Evolutionary conservation across 2,888 invertebrate genomes (phyloP), one percentile per base, ranked within the genome.

Genomic region (Tetragonula carbonaria): DNA sequence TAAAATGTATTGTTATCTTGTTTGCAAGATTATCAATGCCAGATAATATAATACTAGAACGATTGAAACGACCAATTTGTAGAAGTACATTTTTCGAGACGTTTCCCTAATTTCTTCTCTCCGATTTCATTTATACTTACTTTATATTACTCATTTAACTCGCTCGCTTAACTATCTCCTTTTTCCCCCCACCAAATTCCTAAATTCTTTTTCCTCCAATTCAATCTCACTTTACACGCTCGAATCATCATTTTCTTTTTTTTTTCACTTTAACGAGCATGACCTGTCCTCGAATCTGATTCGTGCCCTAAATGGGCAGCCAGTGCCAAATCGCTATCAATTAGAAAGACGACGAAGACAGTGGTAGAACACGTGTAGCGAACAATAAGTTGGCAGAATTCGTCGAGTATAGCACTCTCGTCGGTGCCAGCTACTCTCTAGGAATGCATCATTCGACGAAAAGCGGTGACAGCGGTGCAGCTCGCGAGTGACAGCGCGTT

Each of bases 341-440:
- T 11, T 13, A 55, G 63, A 18, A 6, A 38, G 53, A 5, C 21
- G 59, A 45, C 59, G 62, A 13, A 50, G 2, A 38, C 65, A 51
- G 28, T 18, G n/a, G 23, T 4, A 14, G 63, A 65, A 74, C 53
- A 65, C 74, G 65, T 21, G 51, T 18, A 23, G 21, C 18, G 50
- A 55, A 53, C 53, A 53, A 55, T 53, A 74, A 66, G 53, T 53
- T 63, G 65, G 65, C 74, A 74, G 74, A 55, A 74, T 55, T 66
- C 38, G 23, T 33, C 74, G 63, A 63, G 18, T 4, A 38, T 38
- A 11, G 4, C 33, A 18, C 16, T 38, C 6, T 28, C 45, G 18
- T 38, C 38, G 21, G 50, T 62, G 74, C 51, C 74, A 74, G 53
- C 16, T n/a, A 2, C 33, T 66, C 65, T 66, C 6, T n/a, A 14